Base-by-base conservation (phyloP, 2,797 vertebrate species). In the Anas bahamensis region DNA sequence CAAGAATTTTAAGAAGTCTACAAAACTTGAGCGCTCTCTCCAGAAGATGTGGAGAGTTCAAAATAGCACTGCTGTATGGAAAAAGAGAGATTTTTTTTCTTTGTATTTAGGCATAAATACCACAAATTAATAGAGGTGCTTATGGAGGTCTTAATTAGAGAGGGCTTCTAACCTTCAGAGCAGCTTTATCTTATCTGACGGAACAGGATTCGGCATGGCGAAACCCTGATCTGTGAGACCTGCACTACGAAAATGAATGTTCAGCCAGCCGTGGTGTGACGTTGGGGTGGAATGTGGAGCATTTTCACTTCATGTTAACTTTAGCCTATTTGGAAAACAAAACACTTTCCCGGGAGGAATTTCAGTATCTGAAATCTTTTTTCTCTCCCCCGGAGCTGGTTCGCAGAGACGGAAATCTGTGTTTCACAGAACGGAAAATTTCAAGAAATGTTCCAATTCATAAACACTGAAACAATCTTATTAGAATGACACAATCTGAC, bases 391-490 rank as follows among this genome's bases (percentile, higher is more conserved):
- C 0, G 0, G 39, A 75, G 13, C 37, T 68, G 70, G 87, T 42
- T 68, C 1, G 3, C 57, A 64, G 66, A 76, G 79, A 33, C 1
- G 3, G 68, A 92, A 88, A 89, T 81, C 77, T 73, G 31, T 57
- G 14, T 57, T 94, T 91, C 64, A 50, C 42, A 42, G 85, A 88
- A 86, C 37, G 79, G 87, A 89, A 92, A 92, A 91, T 76, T 83
- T 86, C 73, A 29, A 91, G 80, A 83, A 88, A 66, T 0, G 19
- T 81, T 96, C 94, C 91, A 78, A 88, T 89, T 88, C 83, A 88
- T 91, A 91, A 94, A 84, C 93, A 95, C 83, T 19, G 86, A 37
- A 95, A 82, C 68, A 89, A 60, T 65, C 77, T 88, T 56, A 79
- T 81, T 86, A 63, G 56, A 92, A 68, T 46, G 80, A 76, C 90